Evolutionary conservation across 1,140 invertebrate species (phyloP), one percentile per base, ranked within the genome.

Genomic region (Nilaparvata lugens): DNA sequence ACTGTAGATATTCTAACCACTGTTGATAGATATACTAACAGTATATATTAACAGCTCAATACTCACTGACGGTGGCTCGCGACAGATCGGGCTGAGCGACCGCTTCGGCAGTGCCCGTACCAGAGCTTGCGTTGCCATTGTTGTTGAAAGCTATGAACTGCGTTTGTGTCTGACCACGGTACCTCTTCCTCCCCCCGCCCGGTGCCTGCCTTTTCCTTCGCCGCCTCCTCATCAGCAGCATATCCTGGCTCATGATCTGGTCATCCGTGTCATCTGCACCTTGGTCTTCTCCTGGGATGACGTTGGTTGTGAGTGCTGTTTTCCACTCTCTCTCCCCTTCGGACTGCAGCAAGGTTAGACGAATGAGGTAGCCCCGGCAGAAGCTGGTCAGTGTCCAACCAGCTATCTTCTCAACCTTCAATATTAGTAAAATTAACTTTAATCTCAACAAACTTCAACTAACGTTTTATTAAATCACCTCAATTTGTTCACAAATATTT

Each of bases 131-230:
- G 52, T 77, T 75, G 48, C 78, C 77, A 25, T 72, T 68, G 9
- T 58, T 62, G 2, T 71, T 69, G 62, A 86, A 81, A 65, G 82
- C 84, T 58, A 91, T 72, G 71, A 89, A 91, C 67, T 91, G 88
- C 6, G 88, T 88, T 67, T 91, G 88, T 0, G 88, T 89, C 72
- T 91, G 88, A 24, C 88, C 88, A 43, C 83, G 74, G 65, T 78
- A 78, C 51, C 66, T 61, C 14, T 57, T 60, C 62, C 63, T 60
- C 31, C 56, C 4, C 16, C 23, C 43, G 28, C 1, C 53, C 21
- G 52, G 28, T 16, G 21, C 24, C 23, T 28, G n/a, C 21, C 38
- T 35, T n/a, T 18, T 31, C 7, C 14, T 53, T 4, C n/a, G 7
- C 28, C 25, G 52, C 28, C 52, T 40, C 16, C 19, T 18, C 16